A percentile compares a stretch with the other conserved stretches of the same genome.
phyloP scores from a whole-genome alignment of 2,888 invertebrate species.

The Ormyrus thymus region DNA sequence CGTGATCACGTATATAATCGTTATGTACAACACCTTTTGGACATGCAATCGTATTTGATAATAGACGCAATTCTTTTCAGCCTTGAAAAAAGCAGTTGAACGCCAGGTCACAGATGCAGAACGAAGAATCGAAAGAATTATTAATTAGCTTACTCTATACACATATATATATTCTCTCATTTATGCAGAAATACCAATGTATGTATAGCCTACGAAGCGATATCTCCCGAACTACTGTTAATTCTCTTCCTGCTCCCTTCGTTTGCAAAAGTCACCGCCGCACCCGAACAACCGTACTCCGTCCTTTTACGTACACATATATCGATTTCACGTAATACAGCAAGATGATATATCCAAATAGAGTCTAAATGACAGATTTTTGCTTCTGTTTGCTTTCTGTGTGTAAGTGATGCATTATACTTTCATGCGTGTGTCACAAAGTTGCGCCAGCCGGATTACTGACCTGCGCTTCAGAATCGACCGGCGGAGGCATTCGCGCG shows the following conservation, averaged over 20 bases:
- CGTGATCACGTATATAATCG: background rate
- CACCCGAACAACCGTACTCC: no score
- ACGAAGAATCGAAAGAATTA: background rate
- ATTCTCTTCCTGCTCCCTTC: background rate
- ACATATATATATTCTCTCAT: background rate
- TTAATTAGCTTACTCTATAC: background rate
- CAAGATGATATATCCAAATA: background rate
- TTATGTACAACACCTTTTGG: background rate
- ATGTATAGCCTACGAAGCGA: background rate
- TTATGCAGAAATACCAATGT: background rate
- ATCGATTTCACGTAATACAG: constrained; percentile 3
- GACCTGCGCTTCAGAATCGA: no score
- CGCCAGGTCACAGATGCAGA: background rate
- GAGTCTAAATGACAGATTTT: background rate
- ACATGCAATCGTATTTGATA: no score
- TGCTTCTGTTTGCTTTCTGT: background rate
- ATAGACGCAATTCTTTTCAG: no score
- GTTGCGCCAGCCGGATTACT: no score
- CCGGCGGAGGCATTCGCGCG: no score
- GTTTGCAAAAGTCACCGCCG: background rate
- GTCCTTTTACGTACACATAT: background rate
- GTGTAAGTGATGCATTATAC: background rate
- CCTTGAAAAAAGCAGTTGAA: no score
- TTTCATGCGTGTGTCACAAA: constrained; percentile 3
- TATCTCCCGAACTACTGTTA: background rate